Percentiles rank a stretch among this genome's conserved stretches.
Evolutionary conservation across 2,888 invertebrate species (phyloP).

Genomic region (Allacma fusca): DNA sequence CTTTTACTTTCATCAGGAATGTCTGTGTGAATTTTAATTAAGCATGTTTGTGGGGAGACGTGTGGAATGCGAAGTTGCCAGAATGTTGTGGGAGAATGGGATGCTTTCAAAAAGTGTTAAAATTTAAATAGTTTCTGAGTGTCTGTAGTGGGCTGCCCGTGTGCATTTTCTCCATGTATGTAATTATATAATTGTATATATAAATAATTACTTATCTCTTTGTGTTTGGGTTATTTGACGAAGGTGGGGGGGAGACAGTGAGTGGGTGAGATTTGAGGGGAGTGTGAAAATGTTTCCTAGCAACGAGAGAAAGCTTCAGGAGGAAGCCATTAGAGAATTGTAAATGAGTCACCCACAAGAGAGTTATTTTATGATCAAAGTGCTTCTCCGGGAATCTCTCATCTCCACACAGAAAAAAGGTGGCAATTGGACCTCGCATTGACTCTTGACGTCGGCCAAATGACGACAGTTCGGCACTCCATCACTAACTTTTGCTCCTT

Average conservation of each 20-base stretch:
- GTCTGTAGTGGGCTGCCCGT: no score
- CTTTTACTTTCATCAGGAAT: no score
- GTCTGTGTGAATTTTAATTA: no score
- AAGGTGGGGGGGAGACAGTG: neutral
- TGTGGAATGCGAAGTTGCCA: no score
- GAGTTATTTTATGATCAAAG: constrained; percentile 1
- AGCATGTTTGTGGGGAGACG: no score
- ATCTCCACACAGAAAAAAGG: neutral
- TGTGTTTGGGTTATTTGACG: neutral
- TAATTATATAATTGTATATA: no score
- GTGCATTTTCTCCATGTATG: no score
- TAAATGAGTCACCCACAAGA: constrained; percentile 18
- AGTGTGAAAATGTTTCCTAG: constrained; percentile 13
- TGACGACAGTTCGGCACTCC: neutral
- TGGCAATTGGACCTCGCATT: neutral
- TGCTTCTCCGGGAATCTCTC: neutral
- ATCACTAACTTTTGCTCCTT: neutral
- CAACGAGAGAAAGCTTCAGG: constrained; percentile 23
- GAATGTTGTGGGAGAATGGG: no score
- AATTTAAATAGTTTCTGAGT: no score
- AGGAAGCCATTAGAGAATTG: constrained; percentile 13
- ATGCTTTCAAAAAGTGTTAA: no score
- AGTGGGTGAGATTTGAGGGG: constrained; percentile 3
- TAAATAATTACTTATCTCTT: no score
- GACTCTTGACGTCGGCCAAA: neutral